Evolutionary conservation across 2,888 invertebrate species (phyloP).

Genomic region (Lobophora halterata): DNA sequence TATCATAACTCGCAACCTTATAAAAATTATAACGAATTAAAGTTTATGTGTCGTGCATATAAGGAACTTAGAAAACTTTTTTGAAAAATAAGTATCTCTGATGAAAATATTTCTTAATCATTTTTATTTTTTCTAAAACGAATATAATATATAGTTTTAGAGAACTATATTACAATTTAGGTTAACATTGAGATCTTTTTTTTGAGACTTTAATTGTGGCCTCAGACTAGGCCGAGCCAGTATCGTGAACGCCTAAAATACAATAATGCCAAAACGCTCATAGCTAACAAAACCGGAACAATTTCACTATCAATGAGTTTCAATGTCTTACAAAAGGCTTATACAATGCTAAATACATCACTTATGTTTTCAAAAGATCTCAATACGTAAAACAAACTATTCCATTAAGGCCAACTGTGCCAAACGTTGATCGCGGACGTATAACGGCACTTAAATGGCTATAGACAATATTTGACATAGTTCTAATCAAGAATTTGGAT

Average conservation of each 20-base stretch:
- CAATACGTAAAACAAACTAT: conserved; percentile 21
- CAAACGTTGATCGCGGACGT: conserved; percentile 28
- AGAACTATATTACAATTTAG: no score
- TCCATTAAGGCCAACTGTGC: conserved; percentile 34
- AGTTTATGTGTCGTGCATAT: no score
- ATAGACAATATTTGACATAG: conserved; percentile 33
- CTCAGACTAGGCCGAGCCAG: no score
- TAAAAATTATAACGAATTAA: no score
- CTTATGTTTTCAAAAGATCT: conserved; percentile 17
- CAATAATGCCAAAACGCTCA: not conserved
- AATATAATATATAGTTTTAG: no score
- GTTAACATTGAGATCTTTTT: no score
- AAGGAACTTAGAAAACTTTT: no score
- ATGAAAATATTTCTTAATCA: no score
- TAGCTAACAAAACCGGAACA: conserved; percentile 3
- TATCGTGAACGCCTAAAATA: not conserved
- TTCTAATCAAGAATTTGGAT: conserved; percentile 20
- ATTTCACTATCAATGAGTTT: conserved; percentile 25
- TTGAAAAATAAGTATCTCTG: no score
- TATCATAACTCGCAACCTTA: no score
- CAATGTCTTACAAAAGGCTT: conserved; percentile 19
- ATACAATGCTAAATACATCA: conserved; percentile 20
- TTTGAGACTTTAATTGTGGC: not conserved
- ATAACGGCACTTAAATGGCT: conserved; percentile 34
- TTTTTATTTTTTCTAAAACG: no score